Evolutionary conservation across 2,113 vertebrate genomes (phyloP).

Genomic region (Callorhinus ursinus): DNA sequence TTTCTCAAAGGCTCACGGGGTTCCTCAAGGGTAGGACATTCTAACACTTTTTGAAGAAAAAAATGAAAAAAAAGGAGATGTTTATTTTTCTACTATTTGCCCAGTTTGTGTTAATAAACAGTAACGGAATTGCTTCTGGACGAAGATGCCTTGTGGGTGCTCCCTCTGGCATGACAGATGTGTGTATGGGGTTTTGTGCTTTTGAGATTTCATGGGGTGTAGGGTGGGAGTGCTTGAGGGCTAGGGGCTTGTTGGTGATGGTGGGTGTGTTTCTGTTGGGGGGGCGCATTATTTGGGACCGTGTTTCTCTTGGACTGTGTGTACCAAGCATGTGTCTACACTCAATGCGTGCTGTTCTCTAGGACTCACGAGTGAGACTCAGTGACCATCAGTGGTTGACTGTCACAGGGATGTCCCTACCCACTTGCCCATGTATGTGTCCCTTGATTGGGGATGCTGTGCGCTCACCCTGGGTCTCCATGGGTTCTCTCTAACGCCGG

Average conservation of each 20-base stretch:
- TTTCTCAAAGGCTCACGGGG: slow-evolving; percentile 9
- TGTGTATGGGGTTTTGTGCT: not conserved
- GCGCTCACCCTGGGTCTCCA: fast-evolving
- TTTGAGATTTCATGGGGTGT: not conserved
- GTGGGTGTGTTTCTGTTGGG: not conserved
- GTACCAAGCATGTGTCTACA: not conserved
- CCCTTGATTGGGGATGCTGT: not conserved
- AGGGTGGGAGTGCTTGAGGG: not conserved
- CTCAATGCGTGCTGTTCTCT: fast-evolving
- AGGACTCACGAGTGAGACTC: not conserved
- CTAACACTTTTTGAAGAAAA: not conserved
- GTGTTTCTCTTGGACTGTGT: not conserved
- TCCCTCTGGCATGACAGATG: fast-evolving
- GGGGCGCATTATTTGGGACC: too few species aligned
- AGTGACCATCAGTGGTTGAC: not conserved
- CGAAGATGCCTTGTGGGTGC: not conserved
- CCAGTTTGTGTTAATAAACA: not conserved
- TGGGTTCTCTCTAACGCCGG: not conserved
- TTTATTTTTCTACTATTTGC: slow-evolving; percentile 47
- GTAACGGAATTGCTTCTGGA: not conserved
- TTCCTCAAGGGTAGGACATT: slow-evolving; percentile 53
- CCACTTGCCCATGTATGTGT: not conserved
- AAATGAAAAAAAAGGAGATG: not conserved
- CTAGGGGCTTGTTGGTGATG: not conserved
- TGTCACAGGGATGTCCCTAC: not conserved